phyloP scores from a whole-genome alignment of 2,888 invertebrate species.

The Ormyrus pomaceus region DNA sequence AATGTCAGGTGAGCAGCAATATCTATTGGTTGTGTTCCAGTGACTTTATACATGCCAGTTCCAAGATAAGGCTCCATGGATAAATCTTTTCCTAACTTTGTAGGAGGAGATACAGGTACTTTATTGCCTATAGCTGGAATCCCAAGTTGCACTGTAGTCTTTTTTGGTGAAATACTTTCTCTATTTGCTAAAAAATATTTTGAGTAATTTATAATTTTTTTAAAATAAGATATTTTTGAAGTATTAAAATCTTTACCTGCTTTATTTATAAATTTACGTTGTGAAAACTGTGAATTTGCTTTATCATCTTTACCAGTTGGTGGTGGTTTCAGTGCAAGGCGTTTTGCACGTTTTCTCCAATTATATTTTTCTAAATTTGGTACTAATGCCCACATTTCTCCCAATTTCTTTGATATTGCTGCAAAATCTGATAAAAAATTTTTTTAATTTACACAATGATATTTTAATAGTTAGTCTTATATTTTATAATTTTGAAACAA shows the following conservation, averaged over 20 bases:
- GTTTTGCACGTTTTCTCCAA: slow-evolving; percentile 90
- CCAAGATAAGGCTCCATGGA: slow-evolving; percentile 70
- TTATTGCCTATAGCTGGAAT: slow-evolving; percentile 69
- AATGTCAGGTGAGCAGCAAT: slow-evolving; percentile 94
- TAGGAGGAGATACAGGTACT: slow-evolving; percentile 67
- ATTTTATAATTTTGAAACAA: slow-evolving; percentile 40
- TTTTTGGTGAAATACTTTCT: slow-evolving; percentile 67
- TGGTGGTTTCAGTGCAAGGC: slow-evolving; percentile 77
- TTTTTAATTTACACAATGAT: neutral
- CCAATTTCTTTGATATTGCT: slow-evolving; percentile 88
- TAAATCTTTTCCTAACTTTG: slow-evolving; percentile 71
- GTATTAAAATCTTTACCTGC: slow-evolving; percentile 56
- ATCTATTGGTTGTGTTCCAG: slow-evolving; percentile 89
- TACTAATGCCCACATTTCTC: slow-evolving; percentile 93
- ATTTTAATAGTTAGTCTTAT: neutral
- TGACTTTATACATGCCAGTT: slow-evolving; percentile 79
- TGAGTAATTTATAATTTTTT: neutral
- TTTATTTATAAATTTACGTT: slow-evolving; percentile 75
- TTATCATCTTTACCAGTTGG: slow-evolving; percentile 68
- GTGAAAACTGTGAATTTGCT: slow-evolving; percentile 67
- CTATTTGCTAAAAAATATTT: slow-evolving; percentile 64
- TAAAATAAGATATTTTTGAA: neutral
- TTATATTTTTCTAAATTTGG: slow-evolving; percentile 82
- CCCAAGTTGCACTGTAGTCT: slow-evolving; percentile 71
- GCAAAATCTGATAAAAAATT: slow-evolving; percentile 81